Conservation (phyloP, 2,888 invertebrate genomes). For the Ornithoptera priamus region DNA sequence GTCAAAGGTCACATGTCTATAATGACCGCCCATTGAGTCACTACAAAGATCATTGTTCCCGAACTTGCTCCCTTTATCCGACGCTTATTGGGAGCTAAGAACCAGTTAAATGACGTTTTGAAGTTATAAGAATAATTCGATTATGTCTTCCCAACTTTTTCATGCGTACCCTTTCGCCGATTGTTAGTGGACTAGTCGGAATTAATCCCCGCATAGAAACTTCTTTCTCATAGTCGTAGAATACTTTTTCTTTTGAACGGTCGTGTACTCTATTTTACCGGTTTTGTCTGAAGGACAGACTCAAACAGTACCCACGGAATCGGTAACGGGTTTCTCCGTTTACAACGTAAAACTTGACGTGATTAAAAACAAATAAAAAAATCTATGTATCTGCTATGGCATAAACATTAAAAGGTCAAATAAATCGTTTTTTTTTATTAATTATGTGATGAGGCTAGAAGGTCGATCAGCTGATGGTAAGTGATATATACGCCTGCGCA, state of each 20-base stretch:
- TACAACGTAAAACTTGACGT: background rate
- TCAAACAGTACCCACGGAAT: slow-evolving; percentile 39
- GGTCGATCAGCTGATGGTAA: too few species aligned
- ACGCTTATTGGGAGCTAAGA: slow-evolving; percentile 32
- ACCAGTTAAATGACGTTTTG: slow-evolving; percentile 33
- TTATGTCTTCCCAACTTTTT: slow-evolving; percentile 38
- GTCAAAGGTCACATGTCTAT: slow-evolving; percentile 21
- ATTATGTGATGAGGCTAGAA: too few species aligned
- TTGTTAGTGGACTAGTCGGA: slow-evolving; percentile 41
- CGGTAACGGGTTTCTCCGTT: slow-evolving; percentile 47
- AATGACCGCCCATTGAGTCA: slow-evolving; percentile 32
- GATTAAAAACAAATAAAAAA: background rate
- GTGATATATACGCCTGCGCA: too few species aligned
- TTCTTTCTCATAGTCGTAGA: slow-evolving; percentile 54
- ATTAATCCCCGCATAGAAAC: slow-evolving; percentile 49
- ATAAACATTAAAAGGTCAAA: too few species aligned
- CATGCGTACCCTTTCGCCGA: slow-evolving; percentile 42
- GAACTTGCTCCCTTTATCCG: slow-evolving; percentile 33
- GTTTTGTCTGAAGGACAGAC: slow-evolving; percentile 46
- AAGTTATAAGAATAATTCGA: slow-evolving; percentile 40
- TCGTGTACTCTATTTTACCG: slow-evolving; percentile 55
- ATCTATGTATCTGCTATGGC: background rate
- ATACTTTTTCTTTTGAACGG: slow-evolving; percentile 39
- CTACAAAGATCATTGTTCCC: slow-evolving; percentile 35
- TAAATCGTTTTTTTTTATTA: too few species aligned